phyloP scores from a whole-genome alignment of 2,797 vertebrate species.

The Smutsia gigantea region DNA sequence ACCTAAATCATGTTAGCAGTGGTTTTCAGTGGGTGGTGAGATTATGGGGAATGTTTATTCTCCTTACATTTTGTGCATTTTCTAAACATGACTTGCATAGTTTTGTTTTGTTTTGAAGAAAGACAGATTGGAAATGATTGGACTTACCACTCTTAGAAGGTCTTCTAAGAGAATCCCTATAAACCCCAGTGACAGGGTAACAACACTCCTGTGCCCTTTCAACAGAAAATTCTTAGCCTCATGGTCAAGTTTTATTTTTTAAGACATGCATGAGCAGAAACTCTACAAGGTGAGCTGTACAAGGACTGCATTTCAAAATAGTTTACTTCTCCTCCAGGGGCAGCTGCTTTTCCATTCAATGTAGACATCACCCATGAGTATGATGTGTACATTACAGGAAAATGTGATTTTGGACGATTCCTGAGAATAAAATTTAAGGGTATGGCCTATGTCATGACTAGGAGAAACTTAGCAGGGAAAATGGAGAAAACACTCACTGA shows the following conservation, averaged over 20 bases:
- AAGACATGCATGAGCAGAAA: background rate
- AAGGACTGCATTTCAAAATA: background rate
- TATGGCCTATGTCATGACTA: background rate
- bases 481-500: background rate
- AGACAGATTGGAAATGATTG: background rate
- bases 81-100: background rate
- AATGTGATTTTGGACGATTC: background rate
- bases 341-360: background rate
- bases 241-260: background rate
- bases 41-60: background rate
- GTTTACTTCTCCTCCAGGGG: background rate
- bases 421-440: background rate
- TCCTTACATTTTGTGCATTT: background rate
- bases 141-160: background rate
- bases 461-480: background rate
- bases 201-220: background rate
- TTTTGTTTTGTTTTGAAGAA: slow-evolving; percentile 19
- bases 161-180: background rate
- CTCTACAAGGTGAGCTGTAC: background rate
- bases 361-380: background rate
- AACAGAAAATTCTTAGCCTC: background rate
- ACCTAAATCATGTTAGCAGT: background rate
- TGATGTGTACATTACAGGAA: background rate
- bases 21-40: background rate
- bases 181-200: background rate